These are phyloP conservation scores for Melanotaenia trifasciata DNA, from an alignment of 2,797 vertebrate species.

Conservation along the genomic window DNA sequence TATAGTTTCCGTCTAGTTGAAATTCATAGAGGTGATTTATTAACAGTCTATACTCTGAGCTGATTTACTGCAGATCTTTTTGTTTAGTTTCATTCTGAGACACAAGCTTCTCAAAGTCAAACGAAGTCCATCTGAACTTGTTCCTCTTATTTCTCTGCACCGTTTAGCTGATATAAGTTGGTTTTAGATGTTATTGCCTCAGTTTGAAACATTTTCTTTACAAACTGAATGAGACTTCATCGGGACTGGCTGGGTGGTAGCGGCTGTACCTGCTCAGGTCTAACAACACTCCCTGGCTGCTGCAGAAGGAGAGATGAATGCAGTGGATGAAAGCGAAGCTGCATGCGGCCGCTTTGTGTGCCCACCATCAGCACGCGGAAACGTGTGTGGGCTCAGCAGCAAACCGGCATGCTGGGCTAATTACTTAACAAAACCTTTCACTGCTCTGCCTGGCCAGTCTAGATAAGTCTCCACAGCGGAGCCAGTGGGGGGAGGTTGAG, in stretches of 20 bases:
- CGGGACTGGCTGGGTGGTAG: conserved; percentile 31
- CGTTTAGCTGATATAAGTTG: conserved; percentile 8
- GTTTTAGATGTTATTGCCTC: neutral
- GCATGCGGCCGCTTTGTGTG: conserved; percentile 33
- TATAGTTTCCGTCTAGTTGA: too few species aligned
- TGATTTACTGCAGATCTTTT: neutral
- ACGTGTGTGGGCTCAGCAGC: conserved; percentile 31
- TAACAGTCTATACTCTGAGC: neutral
- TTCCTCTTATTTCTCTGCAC: neutral
- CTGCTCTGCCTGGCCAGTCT: conserved; percentile 76
- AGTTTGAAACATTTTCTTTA: conserved; percentile 11
- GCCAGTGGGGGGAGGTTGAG: conserved; percentile 15
- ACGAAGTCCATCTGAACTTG: too few species aligned
- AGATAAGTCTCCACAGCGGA: conserved; percentile 77
- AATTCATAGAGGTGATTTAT: too few species aligned
- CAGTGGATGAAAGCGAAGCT: conserved; percentile 59
- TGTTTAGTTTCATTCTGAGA: neutral
- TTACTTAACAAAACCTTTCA: conserved; percentile 79
- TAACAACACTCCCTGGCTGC: conserved; percentile 34
- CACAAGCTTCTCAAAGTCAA: neutral
- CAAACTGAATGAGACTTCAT: conserved; percentile 35
- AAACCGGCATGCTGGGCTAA: conserved; percentile 62
- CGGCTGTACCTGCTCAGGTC: conserved; percentile 49
- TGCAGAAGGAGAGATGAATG: conserved; percentile 46
- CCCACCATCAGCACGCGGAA: conserved; percentile 4